Evolutionary conservation across 2,113 vertebrate species (phyloP).

Genomic region (Nansenia antarctica): DNA sequence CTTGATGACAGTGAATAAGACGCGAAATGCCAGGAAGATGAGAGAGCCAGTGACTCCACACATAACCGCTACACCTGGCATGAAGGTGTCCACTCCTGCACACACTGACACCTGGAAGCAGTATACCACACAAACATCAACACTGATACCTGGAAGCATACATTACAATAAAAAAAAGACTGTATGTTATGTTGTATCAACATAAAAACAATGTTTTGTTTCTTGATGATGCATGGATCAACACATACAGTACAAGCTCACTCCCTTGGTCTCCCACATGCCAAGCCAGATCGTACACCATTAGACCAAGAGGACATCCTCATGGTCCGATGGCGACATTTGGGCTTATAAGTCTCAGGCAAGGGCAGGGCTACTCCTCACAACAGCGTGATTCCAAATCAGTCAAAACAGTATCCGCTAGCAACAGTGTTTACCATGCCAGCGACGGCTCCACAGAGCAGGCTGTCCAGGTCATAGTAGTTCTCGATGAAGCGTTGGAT

Average conservation of each 20-base stretch:
- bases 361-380: no score
- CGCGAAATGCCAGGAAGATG: neutral
- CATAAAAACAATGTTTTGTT: neutral
- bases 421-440: constrained; percentile 2
- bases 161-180: no score
- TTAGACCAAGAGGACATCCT: neutral
- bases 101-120: constrained; percentile 6
- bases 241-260: no score
- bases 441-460: constrained; percentile 1
- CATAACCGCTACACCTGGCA: neutral
- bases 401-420: no score
- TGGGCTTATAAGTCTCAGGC: no score
- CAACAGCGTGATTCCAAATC: no score
- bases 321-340: neutral
- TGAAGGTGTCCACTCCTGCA: neutral
- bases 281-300: neutral
- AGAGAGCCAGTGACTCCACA: neutral
- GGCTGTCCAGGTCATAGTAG: constrained; percentile 5
- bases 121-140: neutral
- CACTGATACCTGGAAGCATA: no score
- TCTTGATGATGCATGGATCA: neutral
- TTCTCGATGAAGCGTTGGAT: neutral
- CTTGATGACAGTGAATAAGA: neutral
- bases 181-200: no score
- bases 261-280: no score